Evolutionary conservation across 2,888 invertebrate species (phyloP).

Genomic region (Hydrotaea diabolus): DNA sequence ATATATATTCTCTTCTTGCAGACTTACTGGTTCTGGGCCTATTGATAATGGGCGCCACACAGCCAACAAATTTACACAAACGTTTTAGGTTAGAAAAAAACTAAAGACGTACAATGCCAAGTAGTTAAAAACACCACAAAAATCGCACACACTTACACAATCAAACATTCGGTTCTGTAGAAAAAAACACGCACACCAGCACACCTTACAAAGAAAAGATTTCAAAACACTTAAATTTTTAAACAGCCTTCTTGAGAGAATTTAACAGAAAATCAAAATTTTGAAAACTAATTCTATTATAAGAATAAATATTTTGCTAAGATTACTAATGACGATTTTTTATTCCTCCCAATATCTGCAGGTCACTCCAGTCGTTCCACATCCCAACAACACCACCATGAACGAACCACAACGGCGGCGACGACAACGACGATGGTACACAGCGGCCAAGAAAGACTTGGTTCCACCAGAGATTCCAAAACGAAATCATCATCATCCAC

Average conservation of each 20-base stretch:
- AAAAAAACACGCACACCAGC: conserved; percentile 54
- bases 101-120: conserved; percentile 4
- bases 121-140: neutral
- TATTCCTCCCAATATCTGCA: conserved; percentile 54
- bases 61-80: conserved; percentile 74
- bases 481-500: conserved; percentile 67
- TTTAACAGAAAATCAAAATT: conserved; percentile 29
- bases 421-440: conserved; percentile 40
- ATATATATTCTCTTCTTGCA: conserved; percentile 70
- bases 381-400: conserved; percentile 68
- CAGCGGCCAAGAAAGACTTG: conserved; percentile 66
- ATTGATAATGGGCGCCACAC: conserved; percentile 78
- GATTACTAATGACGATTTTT: conserved; percentile 7
- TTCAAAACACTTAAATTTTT: neutral
- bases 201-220: conserved; percentile 30
- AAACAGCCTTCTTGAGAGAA: neutral
- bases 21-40: conserved; percentile 76
- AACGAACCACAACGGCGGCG: conserved; percentile 49
- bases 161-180: conserved; percentile 29
- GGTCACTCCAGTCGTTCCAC: conserved; percentile 79
- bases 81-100: conserved; percentile 74
- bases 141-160: conserved; percentile 47
- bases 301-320: neutral
- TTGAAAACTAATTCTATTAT: conserved; percentile 1
- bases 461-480: conserved; percentile 59